Base-by-base conservation (phyloP, 1,140 invertebrate genomes). In the Drosophila nebulosa region DNA sequence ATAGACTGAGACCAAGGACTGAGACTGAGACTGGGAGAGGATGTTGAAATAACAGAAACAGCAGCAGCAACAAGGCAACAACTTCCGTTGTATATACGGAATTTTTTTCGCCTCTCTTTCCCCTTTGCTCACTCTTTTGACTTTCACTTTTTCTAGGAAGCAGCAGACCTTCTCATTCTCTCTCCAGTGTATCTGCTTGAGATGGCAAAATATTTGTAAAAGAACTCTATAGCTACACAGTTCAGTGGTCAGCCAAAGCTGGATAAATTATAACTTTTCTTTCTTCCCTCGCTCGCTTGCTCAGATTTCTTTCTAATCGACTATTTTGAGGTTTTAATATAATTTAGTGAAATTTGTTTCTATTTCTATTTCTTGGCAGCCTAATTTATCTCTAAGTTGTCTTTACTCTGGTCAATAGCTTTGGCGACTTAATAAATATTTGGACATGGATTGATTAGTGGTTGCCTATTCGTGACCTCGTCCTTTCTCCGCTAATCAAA, bases 111-210 rank as follows among this genome's bases (percentile, higher is more conserved):
- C 18, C 24, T 3, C 6, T 36, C 18, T 32, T 3, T 69, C 64
- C 62, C 39, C 60, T 57, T 64, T 42, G 46, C 60, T 59, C 0
- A 12, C 30, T 3, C 30, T 32, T 18, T 61, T 77, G 70, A 81
- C 81, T 88, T 88, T 86, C 83, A 85, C 81, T 86, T 81, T 74
- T 32, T 32, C 7, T 32, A 12, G 52, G 26, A 2, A 6, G 14
- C 4, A 53, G 4, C 9, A 53, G 10, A 12, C n/a, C 5, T 50
- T 18, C 18, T 50, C 26, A 3, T 3, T 16, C 14, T 42, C 6
- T 42, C 14, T 7, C 39, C 16, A 42, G 7, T 16, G 16, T 9
- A 46, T 7, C 16, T 21, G 39, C 16, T 46, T 21, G 39, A 46
- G 16, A 21, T 21, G 39, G 9, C 18, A 21, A 46, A 21, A 46